Evolutionary conservation across 2,797 vertebrate species (phyloP).

Genomic region (Lophius americanus): DNA sequence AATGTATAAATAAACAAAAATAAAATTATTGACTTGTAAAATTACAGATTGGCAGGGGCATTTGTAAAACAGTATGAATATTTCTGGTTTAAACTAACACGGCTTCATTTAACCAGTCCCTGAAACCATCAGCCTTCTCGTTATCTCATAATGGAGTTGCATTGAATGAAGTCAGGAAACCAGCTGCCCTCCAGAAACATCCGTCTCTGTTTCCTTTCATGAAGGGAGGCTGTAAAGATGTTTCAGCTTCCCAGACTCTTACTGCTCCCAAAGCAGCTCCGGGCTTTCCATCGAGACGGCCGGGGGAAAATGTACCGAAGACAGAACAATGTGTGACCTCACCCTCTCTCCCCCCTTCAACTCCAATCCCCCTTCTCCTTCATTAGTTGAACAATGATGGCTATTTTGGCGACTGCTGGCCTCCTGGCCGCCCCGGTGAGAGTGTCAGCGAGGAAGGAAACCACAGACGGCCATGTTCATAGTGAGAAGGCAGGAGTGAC

Average conservation of each 20-base stretch:
- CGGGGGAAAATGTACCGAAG: constrained; percentile 34
- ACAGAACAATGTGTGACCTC: constrained; percentile 75
- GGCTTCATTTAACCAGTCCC: too few relatives aligned
- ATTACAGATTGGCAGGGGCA: too few relatives aligned
- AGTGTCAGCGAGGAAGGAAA: constrained; percentile 46
- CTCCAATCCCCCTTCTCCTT: constrained; percentile 43
- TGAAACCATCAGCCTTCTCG: too few relatives aligned
- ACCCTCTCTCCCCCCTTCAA: constrained; percentile 24
- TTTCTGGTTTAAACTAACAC: too few relatives aligned
- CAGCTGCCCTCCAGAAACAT: constrained; percentile 39
- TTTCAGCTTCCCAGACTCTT: too few relatives aligned
- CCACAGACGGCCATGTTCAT: constrained; percentile 22
- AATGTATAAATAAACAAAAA: too few relatives aligned
- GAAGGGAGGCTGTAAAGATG: too few relatives aligned
- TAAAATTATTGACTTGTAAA: too few relatives aligned
- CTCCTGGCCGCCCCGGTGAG: constrained; percentile 34
- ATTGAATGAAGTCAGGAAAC: constrained; percentile 34
- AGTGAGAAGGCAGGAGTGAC: constrained; percentile 34
- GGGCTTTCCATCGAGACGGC: constrained; percentile 32
- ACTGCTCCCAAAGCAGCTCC: constrained; percentile 47
- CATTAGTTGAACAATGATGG: constrained; percentile 70
- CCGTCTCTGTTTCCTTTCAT: constrained; percentile 32
- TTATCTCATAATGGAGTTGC: not conserved
- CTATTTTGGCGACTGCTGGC: constrained; percentile 49
- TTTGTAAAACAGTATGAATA: too few relatives aligned